These are phyloP conservation scores for Oncorhynchus kisutch DNA, from an alignment of 2,113 vertebrate genomes.

Conservation along the genomic window DNA sequence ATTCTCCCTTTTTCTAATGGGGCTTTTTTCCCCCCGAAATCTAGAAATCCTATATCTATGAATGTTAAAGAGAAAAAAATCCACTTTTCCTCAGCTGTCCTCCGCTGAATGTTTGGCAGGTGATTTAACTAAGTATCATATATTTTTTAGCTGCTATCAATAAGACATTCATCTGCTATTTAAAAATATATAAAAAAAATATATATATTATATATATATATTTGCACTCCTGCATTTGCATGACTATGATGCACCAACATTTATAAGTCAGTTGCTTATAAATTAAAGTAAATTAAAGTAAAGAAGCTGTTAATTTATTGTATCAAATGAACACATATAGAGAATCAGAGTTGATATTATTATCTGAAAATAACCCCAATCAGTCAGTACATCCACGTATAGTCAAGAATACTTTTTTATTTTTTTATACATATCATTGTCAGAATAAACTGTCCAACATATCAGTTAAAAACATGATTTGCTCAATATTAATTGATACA, in stretches of 20 bases:
- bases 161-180: conserved; percentile 51
- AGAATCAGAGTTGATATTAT: conserved; percentile 2
- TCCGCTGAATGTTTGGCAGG: conserved; percentile 63
- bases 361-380: background rate
- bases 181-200: conserved; percentile 33
- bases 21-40: too few relatives aligned
- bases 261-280: conserved; percentile 6
- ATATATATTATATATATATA: too few relatives aligned
- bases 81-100: conserved; percentile 42
- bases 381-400: too few relatives aligned
- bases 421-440: background rate
- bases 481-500: background rate
- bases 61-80: too few relatives aligned
- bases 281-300: background rate
- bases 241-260: conserved; percentile 38
- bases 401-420: too few relatives aligned
- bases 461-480: background rate
- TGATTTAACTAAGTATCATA: conserved; percentile 49
- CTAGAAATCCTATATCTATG: too few relatives aligned
- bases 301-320: conserved; percentile 29
- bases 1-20: too few relatives aligned
- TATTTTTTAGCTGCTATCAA: conserved; percentile 62
- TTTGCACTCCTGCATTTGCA: conserved; percentile 67
- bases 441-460: background rate
- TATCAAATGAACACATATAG: background rate